phyloP scores from a whole-genome alignment of 2,113 vertebrate genomes.

The Eudyptes chrysolophus region DNA sequence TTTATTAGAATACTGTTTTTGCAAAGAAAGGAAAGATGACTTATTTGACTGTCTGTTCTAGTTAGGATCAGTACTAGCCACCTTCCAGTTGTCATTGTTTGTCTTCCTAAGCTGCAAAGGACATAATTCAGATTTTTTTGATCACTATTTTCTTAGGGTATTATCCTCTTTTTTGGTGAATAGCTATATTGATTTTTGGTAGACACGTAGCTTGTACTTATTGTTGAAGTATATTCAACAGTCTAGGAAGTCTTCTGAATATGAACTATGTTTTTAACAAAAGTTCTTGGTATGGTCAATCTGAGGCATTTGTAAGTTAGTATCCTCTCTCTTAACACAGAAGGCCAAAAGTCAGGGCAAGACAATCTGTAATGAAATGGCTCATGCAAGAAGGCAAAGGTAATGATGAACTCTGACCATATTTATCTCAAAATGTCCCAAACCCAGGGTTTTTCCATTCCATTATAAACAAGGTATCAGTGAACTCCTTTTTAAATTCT shows the following conservation, averaged over 20 bases:
- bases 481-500: neutral
- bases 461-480: neutral
- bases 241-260: neutral
- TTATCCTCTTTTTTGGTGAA: neutral
- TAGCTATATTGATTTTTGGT: neutral
- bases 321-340: neutral
- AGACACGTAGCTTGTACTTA: neutral
- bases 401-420: neutral
- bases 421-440: neutral
- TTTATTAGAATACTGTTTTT: neutral
- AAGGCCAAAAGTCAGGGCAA: neutral
- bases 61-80: neutral
- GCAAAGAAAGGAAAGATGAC: neutral
- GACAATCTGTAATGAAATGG: neutral
- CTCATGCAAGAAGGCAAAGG: neutral
- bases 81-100: neutral
- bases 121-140: neutral
- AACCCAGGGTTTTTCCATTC: neutral
- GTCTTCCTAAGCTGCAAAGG: neutral
- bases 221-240: neutral
- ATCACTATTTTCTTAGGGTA: neutral
- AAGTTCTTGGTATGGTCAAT: neutral
- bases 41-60: neutral
- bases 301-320: neutral
- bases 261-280: neutral